Base-by-base conservation (phyloP, 2,888 invertebrate genomes). In the Tipula lateralis region DNA sequence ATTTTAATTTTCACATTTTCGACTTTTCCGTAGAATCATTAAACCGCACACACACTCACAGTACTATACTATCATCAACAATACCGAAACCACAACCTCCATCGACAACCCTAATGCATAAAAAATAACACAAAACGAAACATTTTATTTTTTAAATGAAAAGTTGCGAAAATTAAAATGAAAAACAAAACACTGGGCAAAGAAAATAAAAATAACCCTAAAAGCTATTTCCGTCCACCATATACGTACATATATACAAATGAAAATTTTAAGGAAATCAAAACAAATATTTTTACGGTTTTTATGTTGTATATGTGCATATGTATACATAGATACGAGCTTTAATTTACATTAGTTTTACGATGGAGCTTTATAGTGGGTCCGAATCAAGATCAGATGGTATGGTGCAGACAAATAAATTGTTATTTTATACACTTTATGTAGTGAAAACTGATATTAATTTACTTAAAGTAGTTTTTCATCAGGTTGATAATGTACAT, bases 171-270 rank as follows among this genome's bases (percentile, higher is more conserved):
- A 66, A 66, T 66, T 66, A 66, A 66, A 66, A 19, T 9, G 9
- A 5, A 50, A 16, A 24, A 66, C 7, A 24, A 24, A 24, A 66
- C 19, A 66, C 7, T 24, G 66, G 12, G 9, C 19, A 9, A 66
- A 66, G 66, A 66, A 66, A 66, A 66, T 24, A 24, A 24, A 66
- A 19, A 66, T 66, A 66, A 66, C 66, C 66, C 66, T 66, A 66
- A 66, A 66, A 66, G 66, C 66, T 66, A 66, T 66, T 66, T 66
- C 66, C 66, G 66, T 66, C 66, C 24, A 66, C 66, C 19, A 66
- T 66, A 66, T 9, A 9, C 2, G 24, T 24, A 66, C 12, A 12
- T 12, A 66, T 66, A 66, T 9, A 9, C 2, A 66, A 66, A 66
- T 24, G 24, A 24, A 50, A 16, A 16, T 50, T 50, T 50, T 66